Base-by-base conservation (phyloP, 1,140 invertebrate genomes). In the Zaprionus davidi region DNA sequence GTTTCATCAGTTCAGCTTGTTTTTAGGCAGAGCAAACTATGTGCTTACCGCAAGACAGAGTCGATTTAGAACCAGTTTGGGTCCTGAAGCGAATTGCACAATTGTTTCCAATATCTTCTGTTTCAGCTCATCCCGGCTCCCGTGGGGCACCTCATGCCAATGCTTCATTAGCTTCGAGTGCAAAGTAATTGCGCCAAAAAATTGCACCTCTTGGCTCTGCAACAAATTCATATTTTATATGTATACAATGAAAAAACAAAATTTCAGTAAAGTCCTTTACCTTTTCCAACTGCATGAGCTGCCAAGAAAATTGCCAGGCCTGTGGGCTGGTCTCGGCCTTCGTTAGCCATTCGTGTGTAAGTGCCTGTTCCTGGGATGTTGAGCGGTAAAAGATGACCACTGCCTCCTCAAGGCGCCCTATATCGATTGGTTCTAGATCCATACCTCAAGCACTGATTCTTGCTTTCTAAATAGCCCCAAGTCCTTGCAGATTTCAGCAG, bases 301-400 rank as follows among this genome's bases (percentile, higher is more conserved):
- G 95, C 97, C 97, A 98, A 1, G 97, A 95, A 93, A 98, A 97
- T 77, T 95, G 95, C 98, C 98, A 99, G 31, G 97, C 97, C 93
- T 97, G 95, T 11, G 95, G 94, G 28, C 96, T 97, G 68, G 95
- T 94, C 93, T 98, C 97, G 24, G 96, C 96, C 67, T 95, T 94
- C 51, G 96, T 96, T 31, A 98, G 94, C 96, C 96, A 98, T 20
- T 96, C 93, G 92, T 98, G 97, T 72, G 96, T 96, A 75, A 97
- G 95, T 22, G 95, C 95, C 88, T 97, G 95, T 72, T 95, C 93
- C 62, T 93, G 71, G 20, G 92, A 82, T 58, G 79, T 88, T 15
- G 86, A 91, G 9, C 90, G 79, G 65, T 93, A 93, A 72, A 93
- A 93, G 0, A 83, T 74, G 11, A 87, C 71, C 3, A 93, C 92